Conservation (phyloP, 2,113 vertebrate genomes). For the Chaetorhynchus papuensis region DNA sequence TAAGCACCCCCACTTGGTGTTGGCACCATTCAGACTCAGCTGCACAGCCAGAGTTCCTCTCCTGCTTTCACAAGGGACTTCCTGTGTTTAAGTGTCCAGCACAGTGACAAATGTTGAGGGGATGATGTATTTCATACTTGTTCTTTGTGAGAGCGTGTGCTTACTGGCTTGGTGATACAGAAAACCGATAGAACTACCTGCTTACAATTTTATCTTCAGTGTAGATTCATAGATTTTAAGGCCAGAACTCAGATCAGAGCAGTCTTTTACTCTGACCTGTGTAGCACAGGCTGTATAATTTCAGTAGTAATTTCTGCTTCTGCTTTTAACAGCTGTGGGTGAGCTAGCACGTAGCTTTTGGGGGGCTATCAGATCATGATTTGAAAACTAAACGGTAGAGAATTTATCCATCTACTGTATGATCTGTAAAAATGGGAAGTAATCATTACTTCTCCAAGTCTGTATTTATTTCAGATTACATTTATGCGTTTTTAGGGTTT, state of each 20-base stretch:
- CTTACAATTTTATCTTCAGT: background rate
- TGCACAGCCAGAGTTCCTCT: background rate
- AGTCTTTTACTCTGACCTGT: background rate
- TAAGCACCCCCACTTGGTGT: accelerated
- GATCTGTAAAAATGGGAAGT: slow-evolving; percentile 17
- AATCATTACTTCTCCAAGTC: background rate
- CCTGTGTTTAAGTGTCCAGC: background rate
- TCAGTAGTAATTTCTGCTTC: background rate
- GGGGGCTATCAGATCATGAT: background rate
- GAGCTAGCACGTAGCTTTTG: background rate
- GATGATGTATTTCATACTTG: background rate
- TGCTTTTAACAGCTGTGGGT: background rate
- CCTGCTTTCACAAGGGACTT: background rate
- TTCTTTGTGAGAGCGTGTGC: background rate
- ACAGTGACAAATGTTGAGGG: background rate
- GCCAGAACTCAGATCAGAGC: background rate
- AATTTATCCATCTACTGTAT: background rate
- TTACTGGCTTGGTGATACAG: background rate
- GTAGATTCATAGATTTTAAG: background rate
- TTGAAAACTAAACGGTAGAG: slow-evolving; percentile 17
- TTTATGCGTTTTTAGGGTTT: background rate
- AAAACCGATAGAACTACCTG: background rate
- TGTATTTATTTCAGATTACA: background rate
- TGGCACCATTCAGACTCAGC: accelerated
- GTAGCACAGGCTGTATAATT: background rate